Conservation (phyloP, 1,140 invertebrate genomes). For the Subanguina moxae region DNA sequence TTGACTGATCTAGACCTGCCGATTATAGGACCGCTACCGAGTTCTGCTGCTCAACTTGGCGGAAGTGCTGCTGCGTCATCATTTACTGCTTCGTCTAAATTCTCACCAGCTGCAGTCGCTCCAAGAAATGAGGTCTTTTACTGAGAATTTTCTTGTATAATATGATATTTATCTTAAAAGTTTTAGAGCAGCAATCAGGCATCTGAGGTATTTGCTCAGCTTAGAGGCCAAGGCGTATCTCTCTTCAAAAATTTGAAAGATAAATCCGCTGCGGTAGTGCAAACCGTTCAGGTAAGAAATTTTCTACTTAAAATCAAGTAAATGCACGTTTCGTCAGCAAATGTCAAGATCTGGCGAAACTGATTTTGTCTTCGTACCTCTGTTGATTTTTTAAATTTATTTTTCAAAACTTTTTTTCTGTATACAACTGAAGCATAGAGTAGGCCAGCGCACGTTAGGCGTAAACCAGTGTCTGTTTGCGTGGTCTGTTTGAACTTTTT, state of each 20-base stretch:
- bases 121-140: background rate
- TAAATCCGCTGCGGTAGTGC: constrained; percentile 82
- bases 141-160: background rate
- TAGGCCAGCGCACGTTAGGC: no score
- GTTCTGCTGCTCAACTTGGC: background rate
- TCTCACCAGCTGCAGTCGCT: constrained; percentile 1
- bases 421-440: no score
- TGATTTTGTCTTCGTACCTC: no score
- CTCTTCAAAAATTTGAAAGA: constrained; percentile 88
- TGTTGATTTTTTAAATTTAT: no score
- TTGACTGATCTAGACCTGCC: constrained; percentile 14
- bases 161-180: background rate
- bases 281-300: background rate
- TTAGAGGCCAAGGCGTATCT: constrained; percentile 47
- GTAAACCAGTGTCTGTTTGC: no score
- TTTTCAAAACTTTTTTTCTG: no score
- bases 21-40: constrained; percentile 1
- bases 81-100: background rate
- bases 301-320: constrained; percentile 68
- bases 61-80: background rate
- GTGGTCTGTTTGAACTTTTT: no score
- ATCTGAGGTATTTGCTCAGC: constrained; percentile 20
- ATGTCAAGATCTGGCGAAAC: no score
- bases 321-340: background rate
- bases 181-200: background rate